Base-by-base conservation (phyloP, 2,113 vertebrate genomes). In the Nerophis ophidion region DNA sequence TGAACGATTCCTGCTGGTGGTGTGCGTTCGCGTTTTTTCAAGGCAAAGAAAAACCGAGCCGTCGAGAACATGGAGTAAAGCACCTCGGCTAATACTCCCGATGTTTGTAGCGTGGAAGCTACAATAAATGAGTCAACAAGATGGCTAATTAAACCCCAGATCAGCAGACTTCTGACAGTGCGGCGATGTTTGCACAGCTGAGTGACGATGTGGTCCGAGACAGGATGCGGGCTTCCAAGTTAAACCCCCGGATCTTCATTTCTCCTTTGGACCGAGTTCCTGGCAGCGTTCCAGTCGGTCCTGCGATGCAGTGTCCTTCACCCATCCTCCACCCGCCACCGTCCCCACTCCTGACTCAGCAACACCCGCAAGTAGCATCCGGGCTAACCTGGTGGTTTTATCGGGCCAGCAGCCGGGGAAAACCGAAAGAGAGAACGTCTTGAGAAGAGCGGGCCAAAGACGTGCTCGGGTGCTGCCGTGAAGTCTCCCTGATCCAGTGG, bases 401-500 rank as follows among this genome's bases (percentile, higher is more conserved):
- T 42, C 9, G 35, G 59, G 48, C 10, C 2, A 11, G 40, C 4
- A 77, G 65, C 53, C 76, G 67, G 65, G 66, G 77, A 72, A 79
- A 75, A 77, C 61, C 47, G 49, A 68, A 60, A 49, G 48, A 66
- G 33, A 40, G 57, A 8, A 14, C 17, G 70, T 40, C 38, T 81
- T 81, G 63, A 60, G 70, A 84, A 84, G 87, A 73, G 26, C 83
- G 78, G 75, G 84, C 74, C 81, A 81, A 70, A 74, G 78, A 84
- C 86, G 81, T 89, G 89, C 84, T 80, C 81, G 80, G 80, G 84
- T 68, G 77, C 83, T 84, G 89, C 83, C 77, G 82, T 84, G 86
- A 90, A 88, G 89, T 88, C 81, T 78, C 83, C 82, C 84, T 83
- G 85, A 88, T 91, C 89, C 85, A 86, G 86, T 90, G 86, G 88